Base-by-base conservation (phyloP, 53 echinoderm and acorn worm genomes). In the Astropecten irregularis region DNA sequence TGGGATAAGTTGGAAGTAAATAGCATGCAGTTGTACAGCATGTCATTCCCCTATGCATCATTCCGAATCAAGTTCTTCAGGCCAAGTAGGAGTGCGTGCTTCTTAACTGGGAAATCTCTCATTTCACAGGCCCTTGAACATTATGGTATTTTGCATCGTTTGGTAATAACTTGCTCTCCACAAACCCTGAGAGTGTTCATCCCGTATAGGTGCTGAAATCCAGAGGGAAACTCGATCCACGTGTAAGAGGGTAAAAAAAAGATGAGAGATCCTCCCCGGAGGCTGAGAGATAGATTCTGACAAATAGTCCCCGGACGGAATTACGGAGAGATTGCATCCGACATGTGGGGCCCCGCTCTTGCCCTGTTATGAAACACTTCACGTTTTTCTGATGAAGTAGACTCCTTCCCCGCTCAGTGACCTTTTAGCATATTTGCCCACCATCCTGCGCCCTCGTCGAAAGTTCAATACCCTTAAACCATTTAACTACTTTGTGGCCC, bases 191-290 rank as follows among this genome's bases (percentile, higher is more conserved):
- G 32, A 15, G 62, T 33, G 27, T 62, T 25, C 34, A 15, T 52
- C 1, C 4, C 11, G 0, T 62, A 14, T 31, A 32, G 62, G 5
- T 62, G 62, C 33, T 31, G 32, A 28, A 62, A 62, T 62, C 26
- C 42, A 42, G 42, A 28, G 62, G 62, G 62, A 62, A 62, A 62
- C 34, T 62, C 26, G 18, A 62, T 62, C 62, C 15, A 16, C 14
- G 13, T 10, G 62, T 31, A 32, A 62, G 62, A 62, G 62, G 56
- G 62, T 62, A 62, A 32, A 62, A 62, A 62, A 32, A 32, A 62
- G 28, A 42, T 11, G n/a, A 62, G 62, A 62, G 25, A 9, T 2
- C 18, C 28, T 34, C 25, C 56, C 27, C 18, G 22, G 5, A 11
- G 26, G 56, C 23, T 26, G 11, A 28, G 6, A 56, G 22, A 56